Percentiles rank a stretch among this genome's conserved stretches.
These are phyloP conservation scores for Sterrhoptilus dennistouni DNA, from an alignment of 2,113 vertebrate genomes.

Conservation along the genomic window DNA sequence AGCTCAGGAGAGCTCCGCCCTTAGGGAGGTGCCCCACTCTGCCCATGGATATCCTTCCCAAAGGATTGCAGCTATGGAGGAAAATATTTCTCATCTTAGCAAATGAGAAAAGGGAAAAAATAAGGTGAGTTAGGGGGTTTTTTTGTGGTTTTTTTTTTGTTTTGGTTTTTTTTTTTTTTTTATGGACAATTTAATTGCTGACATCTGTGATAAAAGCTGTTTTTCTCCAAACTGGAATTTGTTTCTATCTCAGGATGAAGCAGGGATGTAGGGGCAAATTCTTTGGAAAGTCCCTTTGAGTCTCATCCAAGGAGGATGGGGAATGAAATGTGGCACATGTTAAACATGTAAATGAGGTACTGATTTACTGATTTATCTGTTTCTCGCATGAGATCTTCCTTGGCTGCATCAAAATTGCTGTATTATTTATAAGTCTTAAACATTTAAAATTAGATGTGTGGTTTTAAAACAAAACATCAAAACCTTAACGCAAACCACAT, in stretches of 20 bases:
- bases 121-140: constrained; percentile 7
- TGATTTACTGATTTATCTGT: constrained; percentile 62
- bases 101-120: neutral
- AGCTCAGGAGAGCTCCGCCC: too few species aligned
- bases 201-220: constrained; percentile 46
- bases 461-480: constrained; percentile 73
- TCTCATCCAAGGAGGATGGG: constrained; percentile 49
- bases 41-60: neutral
- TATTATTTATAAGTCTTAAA: constrained; percentile 73
- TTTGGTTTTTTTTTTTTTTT: neutral
- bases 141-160: neutral
- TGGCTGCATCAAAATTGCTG: constrained; percentile 57
- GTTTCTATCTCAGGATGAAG: constrained; percentile 32
- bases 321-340: constrained; percentile 66
- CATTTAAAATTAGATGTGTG: constrained; percentile 72
- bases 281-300: constrained; percentile 53
- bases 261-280: constrained; percentile 52
- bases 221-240: neutral
- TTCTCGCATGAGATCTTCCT: constrained; percentile 66
- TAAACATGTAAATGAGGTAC: constrained; percentile 67
- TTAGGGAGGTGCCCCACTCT: fast-evolving
- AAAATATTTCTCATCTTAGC: neutral
- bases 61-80: neutral
- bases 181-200: constrained; percentile 38
- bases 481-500: constrained; percentile 74